phyloP scores from a whole-genome alignment of 92 coral and sea anemone genomes.

The Siderastrea siderea region DNA sequence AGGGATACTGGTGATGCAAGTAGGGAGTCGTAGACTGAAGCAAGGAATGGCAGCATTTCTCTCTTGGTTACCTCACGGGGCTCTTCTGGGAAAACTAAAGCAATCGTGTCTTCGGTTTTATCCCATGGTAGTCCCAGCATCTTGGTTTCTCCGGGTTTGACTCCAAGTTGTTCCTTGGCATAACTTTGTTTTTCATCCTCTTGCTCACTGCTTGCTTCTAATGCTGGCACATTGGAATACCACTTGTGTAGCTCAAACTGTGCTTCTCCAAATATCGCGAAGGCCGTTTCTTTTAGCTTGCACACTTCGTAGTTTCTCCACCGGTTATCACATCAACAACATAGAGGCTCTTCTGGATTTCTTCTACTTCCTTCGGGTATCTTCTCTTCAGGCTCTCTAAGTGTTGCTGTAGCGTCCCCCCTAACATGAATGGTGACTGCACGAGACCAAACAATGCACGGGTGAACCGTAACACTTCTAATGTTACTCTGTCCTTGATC shows the following conservation, averaged over 20 bases:
- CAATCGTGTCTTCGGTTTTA: conserved; percentile 37
- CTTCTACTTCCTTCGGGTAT: conserved; percentile 53
- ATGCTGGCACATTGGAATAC: conserved; percentile 63
- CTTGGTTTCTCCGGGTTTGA: conserved; percentile 21
- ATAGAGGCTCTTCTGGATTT: conserved; percentile 54
- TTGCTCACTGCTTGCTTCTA: neutral
- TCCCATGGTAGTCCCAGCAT: conserved; percentile 57
- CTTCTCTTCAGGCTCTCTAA: conserved; percentile 22
- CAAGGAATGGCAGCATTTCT: neutral
- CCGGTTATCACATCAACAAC: conserved; percentile 74
- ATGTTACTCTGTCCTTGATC: no score
- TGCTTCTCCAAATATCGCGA: conserved; percentile 57
- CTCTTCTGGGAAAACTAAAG: neutral
- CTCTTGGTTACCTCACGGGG: neutral
- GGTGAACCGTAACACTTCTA: conserved; percentile 46
- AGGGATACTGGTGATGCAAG: conserved; percentile 54
- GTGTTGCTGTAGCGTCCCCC: conserved; percentile 35
- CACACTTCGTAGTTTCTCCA: conserved; percentile 47
- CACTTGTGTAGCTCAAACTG: conserved; percentile 69
- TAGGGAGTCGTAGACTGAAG: conserved; percentile 19
- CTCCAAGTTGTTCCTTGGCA: conserved; percentile 41
- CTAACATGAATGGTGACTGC: conserved; percentile 58
- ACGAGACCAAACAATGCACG: conserved; percentile 63
- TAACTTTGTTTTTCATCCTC: conserved; percentile 9
- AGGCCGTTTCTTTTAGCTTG: conserved; percentile 51